A percentile compares a stretch with the other conserved stretches of the same genome.
These are phyloP conservation scores for Holacanthella duospinosa DNA, from an alignment of 2,888 invertebrate genomes.

Conservation along the genomic window DNA sequence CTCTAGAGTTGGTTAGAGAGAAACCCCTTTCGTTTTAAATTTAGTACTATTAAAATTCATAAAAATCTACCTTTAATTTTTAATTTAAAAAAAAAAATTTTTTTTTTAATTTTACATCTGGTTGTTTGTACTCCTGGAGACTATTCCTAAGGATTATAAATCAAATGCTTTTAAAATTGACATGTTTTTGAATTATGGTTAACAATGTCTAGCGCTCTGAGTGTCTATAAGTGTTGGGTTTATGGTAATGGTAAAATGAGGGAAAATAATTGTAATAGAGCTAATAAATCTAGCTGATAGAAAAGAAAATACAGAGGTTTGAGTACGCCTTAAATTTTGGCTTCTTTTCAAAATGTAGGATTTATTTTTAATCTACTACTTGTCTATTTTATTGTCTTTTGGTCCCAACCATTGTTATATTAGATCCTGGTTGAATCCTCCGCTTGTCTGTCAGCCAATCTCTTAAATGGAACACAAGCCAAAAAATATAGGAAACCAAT, in stretches of 20 bases:
- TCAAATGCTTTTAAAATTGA: not conserved
- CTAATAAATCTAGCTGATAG: not conserved
- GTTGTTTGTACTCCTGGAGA: no score
- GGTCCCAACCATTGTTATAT: not conserved
- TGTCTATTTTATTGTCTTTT: slow-evolving; percentile 3
- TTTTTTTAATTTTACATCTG: no score
- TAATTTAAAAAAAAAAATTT: no score
- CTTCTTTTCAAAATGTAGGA: slow-evolving; percentile 1
- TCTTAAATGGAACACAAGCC: slow-evolving; percentile 1
- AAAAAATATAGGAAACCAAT: slow-evolving; percentile 3
- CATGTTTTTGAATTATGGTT: not conserved
- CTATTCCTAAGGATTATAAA: not conserved
- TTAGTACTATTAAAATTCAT: no score
- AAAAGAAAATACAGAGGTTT: not conserved
- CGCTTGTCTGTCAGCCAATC: not conserved
- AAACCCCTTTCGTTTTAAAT: no score
- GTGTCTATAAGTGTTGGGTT: no score
- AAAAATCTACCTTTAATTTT: no score
- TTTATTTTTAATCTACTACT: slow-evolving; percentile 1
- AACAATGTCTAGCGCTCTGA: not conserved
- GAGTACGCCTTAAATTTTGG: not conserved
- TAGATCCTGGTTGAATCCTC: not conserved
- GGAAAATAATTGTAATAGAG: not conserved
- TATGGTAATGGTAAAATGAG: not conserved
- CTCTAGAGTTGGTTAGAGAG: no score